Base-by-base conservation (phyloP, 2,113 vertebrate genomes). In the Semicossyphus pulcher region DNA sequence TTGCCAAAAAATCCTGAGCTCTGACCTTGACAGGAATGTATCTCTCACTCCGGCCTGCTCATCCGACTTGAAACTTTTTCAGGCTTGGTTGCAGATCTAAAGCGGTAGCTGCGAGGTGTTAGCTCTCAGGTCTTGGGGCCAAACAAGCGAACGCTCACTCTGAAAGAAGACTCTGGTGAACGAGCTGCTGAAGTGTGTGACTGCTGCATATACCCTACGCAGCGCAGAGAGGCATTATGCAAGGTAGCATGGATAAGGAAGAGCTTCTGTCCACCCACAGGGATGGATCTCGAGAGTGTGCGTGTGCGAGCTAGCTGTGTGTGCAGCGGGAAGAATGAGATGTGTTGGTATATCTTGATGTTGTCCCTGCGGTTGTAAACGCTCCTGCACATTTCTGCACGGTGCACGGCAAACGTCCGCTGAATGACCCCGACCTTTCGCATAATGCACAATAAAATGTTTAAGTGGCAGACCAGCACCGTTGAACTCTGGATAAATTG, bases 401-500 rank as follows among this genome's bases (percentile, higher is more conserved):
- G 49, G 53, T 61, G 64, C 73, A 67, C 80, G 84, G 61, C 61
- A 61, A 69, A 75, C 25, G 67, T 68, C 71, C 86, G 65, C 72
- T 71, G 78, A 80, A 56, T 53, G 72, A 87, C 84, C 85, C 72
- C 57, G 60, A 86, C 86, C 90, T 91, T 88, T 92, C 62, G 80
- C 78, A 65, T 91, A 90, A 89, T 61, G 81, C 83, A 82, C 83
- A 79, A 81, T 87, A 89, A 92, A 89, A 84, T 56, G 51, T 82
- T 67, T 85, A 91, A 92, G 91, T 91, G 86, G 65, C 79, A 85
- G 34, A 88, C 67, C 85, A 83, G 81, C 68, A 51, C 83, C 71
- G 57, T n/a, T 90, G 84, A 91, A 85, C 83, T 79, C 58, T 26
- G 49, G 54, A 88, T 69, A 61, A 86, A 92, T 84, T 72, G 64